Evolutionary conservation across 2,113 vertebrate genomes (phyloP).

Genomic region (Brienomyrus brachyistius): DNA sequence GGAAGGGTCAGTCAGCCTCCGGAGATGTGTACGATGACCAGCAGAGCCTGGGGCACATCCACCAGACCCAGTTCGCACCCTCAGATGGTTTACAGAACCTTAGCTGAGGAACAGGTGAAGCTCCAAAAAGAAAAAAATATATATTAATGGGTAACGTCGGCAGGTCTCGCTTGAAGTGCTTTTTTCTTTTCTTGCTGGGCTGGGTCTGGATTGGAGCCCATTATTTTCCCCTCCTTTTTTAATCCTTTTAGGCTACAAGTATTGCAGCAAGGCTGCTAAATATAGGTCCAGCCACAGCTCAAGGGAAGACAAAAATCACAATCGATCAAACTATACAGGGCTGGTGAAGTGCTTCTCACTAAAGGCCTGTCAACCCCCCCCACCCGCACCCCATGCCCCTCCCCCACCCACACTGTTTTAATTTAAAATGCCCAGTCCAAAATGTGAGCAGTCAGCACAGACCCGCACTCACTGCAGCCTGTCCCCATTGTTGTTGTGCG

Average conservation of each 20-base stretch:
- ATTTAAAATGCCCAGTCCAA: too few species aligned
- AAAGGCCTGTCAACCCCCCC: neutral
- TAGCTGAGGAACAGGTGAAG: neutral
- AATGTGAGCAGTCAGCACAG: too few species aligned
- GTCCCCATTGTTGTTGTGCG: too few species aligned
- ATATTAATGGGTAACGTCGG: neutral
- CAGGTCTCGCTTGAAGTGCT: neutral
- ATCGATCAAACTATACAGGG: conserved; percentile 7
- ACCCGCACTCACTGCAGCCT: too few species aligned
- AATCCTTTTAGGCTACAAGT: neutral
- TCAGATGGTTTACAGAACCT: neutral
- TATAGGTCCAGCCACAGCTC: neutral
- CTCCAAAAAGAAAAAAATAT: neutral
- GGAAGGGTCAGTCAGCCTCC: neutral
- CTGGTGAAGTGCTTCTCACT: neutral
- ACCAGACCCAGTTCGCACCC: neutral
- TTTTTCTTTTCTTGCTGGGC: neutral
- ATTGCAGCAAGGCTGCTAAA: conserved; percentile 7
- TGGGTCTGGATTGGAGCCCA: neutral
- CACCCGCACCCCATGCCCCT: too few species aligned
- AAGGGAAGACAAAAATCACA: conserved; percentile 11
- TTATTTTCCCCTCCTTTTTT: neutral
- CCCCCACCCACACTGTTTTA: too few species aligned
- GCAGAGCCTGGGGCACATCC: neutral
- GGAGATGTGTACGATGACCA: neutral